Evolutionary conservation across 2,888 invertebrate genomes (phyloP).

Genomic region (Drosophila birchii): DNA sequence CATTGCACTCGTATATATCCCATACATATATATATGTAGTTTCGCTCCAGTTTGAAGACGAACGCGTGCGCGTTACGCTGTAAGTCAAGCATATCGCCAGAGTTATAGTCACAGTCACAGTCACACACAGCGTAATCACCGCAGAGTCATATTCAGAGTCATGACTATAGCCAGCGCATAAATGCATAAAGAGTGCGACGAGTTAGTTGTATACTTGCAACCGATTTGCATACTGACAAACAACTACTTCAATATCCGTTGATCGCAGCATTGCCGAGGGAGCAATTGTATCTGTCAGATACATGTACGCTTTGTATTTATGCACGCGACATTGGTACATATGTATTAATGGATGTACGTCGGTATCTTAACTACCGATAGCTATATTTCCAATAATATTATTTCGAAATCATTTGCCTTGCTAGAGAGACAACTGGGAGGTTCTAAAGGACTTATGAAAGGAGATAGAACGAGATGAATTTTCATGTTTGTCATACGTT

Average conservation of each 20-base stretch:
- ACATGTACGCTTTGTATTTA: conserved; percentile 48
- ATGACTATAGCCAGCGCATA: conserved; percentile 51
- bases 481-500: neutral
- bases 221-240: conserved; percentile 62
- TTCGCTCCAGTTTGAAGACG: conserved; percentile 24
- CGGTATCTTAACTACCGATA: conserved; percentile 3
- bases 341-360: conserved; percentile 4
- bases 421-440: neutral
- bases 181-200: conserved; percentile 64
- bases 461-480: too few relatives aligned
- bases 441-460: neutral
- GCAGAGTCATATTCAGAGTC: conserved; percentile 35
- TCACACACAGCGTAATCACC: conserved; percentile 15
- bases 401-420: conserved; percentile 1
- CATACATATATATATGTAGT: neutral
- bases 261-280: conserved; percentile 21
- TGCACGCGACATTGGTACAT: conserved; percentile 46
- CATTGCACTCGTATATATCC: conserved; percentile 26
- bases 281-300: conserved; percentile 42
- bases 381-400: conserved; percentile 1
- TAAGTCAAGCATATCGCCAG: conserved; percentile 38
- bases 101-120: conserved; percentile 13
- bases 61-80: conserved; percentile 53
- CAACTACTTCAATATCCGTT: conserved; percentile 29
- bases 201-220: conserved; percentile 58